Evolutionary conservation across 2,113 vertebrate species (phyloP).

Genomic region (Eulacestoma nigropectus): DNA sequence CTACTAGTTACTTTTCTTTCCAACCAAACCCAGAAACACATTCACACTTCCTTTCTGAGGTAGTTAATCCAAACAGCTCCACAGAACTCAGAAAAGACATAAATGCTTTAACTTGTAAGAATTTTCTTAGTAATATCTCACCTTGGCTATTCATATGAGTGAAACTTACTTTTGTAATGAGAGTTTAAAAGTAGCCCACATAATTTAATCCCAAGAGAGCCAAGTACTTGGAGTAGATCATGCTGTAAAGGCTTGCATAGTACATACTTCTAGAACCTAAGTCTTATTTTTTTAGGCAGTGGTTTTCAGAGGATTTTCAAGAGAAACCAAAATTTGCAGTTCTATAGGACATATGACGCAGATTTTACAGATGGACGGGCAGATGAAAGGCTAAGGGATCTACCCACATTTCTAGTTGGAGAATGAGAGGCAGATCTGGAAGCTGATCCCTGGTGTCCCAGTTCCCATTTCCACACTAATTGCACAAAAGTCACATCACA

Average conservation of each 20-base stretch:
- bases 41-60: neutral
- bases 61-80: neutral
- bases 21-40: neutral
- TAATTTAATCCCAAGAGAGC: neutral
- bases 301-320: slow-evolving; percentile 15
- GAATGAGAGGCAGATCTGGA: neutral
- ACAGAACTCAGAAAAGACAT: neutral
- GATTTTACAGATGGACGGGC: neutral
- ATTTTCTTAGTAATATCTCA: neutral
- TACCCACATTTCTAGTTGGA: neutral
- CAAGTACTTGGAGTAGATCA: neutral
- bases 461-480: neutral
- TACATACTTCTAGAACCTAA: neutral
- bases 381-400: slow-evolving; percentile 31
- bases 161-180: neutral
- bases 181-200: neutral
- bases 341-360: neutral
- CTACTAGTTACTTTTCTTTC: neutral
- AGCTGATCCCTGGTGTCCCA: neutral
- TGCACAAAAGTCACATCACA: neutral
- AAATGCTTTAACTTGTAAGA: neutral
- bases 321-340: neutral
- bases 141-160: neutral
- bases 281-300: neutral
- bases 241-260: neutral